Evolutionary conservation across 2,113 vertebrate genomes (phyloP).

Genomic region (Ranitomeya variabilis): DNA sequence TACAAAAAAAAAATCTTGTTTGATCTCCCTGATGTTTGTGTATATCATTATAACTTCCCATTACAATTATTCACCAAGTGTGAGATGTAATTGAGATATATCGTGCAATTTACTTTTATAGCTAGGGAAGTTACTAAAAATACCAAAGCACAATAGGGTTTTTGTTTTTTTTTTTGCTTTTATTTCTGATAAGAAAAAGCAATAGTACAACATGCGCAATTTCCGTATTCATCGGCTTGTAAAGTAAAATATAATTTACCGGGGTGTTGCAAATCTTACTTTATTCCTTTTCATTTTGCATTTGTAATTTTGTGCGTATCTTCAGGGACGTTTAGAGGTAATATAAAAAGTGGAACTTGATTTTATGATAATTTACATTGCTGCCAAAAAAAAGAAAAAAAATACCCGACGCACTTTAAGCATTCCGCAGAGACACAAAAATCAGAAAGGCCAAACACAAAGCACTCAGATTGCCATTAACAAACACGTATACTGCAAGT

Average conservation of each 20-base stretch:
- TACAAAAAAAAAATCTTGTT: not conserved
- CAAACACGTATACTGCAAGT: slow-evolving; percentile 22
- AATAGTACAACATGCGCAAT: not conserved
- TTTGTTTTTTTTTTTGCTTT: not conserved
- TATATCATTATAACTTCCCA: slow-evolving; percentile 50
- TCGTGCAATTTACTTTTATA: slow-evolving; percentile 51
- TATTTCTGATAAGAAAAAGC: not conserved
- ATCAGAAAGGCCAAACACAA: slow-evolving; percentile 33
- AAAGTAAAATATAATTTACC: slow-evolving; percentile 45
- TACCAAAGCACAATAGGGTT: slow-evolving; percentile 37
- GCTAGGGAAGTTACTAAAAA: slow-evolving; percentile 52
- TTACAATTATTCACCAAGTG: slow-evolving; percentile 49
- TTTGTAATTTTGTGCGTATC: slow-evolving; percentile 24
- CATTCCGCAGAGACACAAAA: not conserved
- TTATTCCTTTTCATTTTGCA: slow-evolving; percentile 36
- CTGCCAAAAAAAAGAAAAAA: slow-evolving; percentile 11
- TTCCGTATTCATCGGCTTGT: slow-evolving; percentile 31
- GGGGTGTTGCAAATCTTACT: not conserved
- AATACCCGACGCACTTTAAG: not conserved
- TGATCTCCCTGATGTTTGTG: slow-evolving; percentile 44
- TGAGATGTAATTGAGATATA: slow-evolving; percentile 53
- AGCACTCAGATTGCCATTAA: slow-evolving; percentile 18
- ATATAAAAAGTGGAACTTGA: slow-evolving; percentile 33
- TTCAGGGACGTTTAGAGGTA: slow-evolving; percentile 28
- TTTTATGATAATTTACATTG: slow-evolving; percentile 39